Percentiles rank a stretch among this genome's conserved stretches.
Evolutionary conservation across 2,113 vertebrate species (phyloP).

Genomic region (Addax nasomaculatus): DNA sequence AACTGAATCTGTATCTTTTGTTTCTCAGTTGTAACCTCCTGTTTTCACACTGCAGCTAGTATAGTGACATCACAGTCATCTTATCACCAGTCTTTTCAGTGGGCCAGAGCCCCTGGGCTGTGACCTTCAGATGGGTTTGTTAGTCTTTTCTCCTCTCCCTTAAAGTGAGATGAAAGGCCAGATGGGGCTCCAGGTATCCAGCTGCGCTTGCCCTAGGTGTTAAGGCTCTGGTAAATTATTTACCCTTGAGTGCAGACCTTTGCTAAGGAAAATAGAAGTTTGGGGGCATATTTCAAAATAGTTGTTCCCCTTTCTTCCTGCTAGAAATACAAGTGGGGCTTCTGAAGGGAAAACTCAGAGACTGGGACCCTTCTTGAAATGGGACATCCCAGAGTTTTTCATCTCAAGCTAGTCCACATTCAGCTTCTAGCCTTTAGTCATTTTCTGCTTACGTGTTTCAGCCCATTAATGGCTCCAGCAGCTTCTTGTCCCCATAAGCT

Average conservation of each 20-base stretch:
- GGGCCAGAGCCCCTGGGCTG: background rate
- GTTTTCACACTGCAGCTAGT: background rate
- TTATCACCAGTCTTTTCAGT: background rate
- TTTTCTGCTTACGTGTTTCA: accelerated
- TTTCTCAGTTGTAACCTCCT: background rate
- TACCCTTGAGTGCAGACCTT: background rate
- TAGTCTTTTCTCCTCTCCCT: background rate
- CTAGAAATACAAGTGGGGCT: background rate
- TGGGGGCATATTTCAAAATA: background rate
- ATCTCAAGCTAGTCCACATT: background rate
- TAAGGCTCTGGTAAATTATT: background rate
- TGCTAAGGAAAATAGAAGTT: background rate
- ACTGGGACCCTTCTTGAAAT: background rate
- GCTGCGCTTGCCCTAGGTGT: background rate
- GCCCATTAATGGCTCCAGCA: background rate
- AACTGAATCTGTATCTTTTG: background rate
- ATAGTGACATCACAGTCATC: too few relatives aligned
- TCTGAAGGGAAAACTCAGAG: background rate
- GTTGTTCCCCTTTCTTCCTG: too few relatives aligned
- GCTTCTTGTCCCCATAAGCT: background rate
- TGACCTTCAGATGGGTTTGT: background rate
- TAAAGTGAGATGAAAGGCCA: background rate
- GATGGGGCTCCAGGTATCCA: background rate
- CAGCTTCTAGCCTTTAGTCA: background rate
- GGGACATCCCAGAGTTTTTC: too few relatives aligned